Evolutionary conservation across 2,888 invertebrate species (phyloP).

Genomic region (Tinea trinotella): DNA sequence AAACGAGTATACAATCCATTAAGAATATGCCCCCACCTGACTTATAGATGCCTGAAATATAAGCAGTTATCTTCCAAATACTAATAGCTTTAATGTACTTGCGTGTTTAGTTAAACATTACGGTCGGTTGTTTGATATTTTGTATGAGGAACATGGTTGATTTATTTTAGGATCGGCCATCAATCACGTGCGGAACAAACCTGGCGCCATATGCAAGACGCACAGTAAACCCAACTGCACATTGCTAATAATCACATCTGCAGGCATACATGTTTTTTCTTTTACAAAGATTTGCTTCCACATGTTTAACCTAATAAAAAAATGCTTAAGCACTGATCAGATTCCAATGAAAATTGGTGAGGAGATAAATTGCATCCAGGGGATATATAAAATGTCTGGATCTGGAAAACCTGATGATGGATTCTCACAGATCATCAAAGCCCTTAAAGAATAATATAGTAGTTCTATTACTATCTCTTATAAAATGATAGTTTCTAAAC

Average conservation of each 20-base stretch:
- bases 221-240: constrained; percentile 22
- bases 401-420: no score
- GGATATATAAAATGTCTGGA: no score
- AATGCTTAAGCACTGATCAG: no score
- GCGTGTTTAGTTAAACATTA: constrained; percentile 6
- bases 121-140: neutral
- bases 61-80: neutral
- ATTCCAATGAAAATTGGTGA: no score
- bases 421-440: no score
- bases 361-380: no score
- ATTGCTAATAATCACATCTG: constrained; percentile 2
- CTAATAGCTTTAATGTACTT: constrained; percentile 4
- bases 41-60: neutral
- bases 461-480: no score
- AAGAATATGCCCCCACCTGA: neutral
- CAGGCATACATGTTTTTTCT: neutral
- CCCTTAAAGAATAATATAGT: no score
- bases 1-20: constrained; percentile 3
- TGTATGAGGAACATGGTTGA: constrained; percentile 30
- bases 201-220: constrained; percentile 48
- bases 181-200: constrained; percentile 63
- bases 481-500: no score
- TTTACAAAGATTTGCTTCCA: no score
- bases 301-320: neutral
- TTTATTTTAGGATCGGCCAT: constrained; percentile 48